Evolutionary conservation across 1,140 invertebrate species (phyloP), one percentile per base, ranked within the genome.

Genomic region (Drosophila eugracilis): DNA sequence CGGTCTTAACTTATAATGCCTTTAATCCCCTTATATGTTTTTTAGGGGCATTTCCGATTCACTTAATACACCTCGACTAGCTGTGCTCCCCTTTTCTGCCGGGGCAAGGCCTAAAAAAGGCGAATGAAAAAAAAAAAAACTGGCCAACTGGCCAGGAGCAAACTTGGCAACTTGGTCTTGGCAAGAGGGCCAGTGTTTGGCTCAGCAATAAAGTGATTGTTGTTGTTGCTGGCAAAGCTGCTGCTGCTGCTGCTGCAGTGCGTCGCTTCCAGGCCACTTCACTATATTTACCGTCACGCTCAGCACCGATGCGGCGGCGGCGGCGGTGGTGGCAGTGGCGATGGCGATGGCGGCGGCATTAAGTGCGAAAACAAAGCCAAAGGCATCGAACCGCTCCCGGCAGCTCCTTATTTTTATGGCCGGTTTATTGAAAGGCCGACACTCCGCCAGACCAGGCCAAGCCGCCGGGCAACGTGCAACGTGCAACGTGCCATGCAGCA

Each of bases 261-360:
- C 53, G 55, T 80, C 81, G 72, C 80, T 86, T 86, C 72, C 76
- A 85, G 76, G 66, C 81, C 80, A 84, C 81, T 84, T 86, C 80
- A 84, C 80, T 80, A 86, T 86, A 84, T 84, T 84, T 84, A 86
- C 76, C 62, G 72, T 54, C 71, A 26, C 55, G 45, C 54, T 58
- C 26, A 36, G 30, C 34, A 45, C 55, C n/a, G n/a, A n/a, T n/a
- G n/a, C n/a, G n/a, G n/a, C n/a, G n/a, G n/a, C n/a, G n/a, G n/a
- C n/a, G n/a, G n/a, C n/a, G n/a, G n/a, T n/a, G n/a, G n/a, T n/a
- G n/a, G n/a, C n/a, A n/a, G n/a, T n/a, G n/a, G n/a, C n/a, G n/a
- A n/a, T n/a, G n/a, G 55, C 37, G 28, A 39, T 24, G 24, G 44
- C 44, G 55, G 48, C 57, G 39, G 62, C 75, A 57, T 69, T 70